Evolutionary conservation across 2,113 vertebrate species (phyloP), one percentile per base, ranked within the genome.

Genomic region (Oncorhynchus nerka): DNA sequence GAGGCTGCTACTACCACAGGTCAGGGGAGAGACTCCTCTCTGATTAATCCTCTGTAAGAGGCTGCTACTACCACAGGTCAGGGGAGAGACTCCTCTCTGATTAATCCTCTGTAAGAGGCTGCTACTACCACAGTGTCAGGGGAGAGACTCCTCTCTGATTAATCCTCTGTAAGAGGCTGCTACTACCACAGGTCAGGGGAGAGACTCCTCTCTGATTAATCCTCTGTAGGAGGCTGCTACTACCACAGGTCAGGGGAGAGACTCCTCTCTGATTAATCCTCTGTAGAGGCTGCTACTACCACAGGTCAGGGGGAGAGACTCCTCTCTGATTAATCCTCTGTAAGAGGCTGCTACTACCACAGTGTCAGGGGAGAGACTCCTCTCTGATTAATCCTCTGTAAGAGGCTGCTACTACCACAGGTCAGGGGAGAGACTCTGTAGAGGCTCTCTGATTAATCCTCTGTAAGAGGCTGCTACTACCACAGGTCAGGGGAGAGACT

Each of bases 361-460:
- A n/a, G n/a, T n/a, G 80, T 90, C 86, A 75, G 83, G 87, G 87
- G 87, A 91, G 80, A 74, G 69, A 67, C 80, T 48, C 77, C 77
- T 85, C 87, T 90, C 91, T 87, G 85, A 88, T 84, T 83, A 88
- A 81, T 79, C 82, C 79, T 71, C 72, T 71, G 81, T 81, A n/a
- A n/a, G n/a, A n/a, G n/a, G n/a, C n/a, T n/a, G n/a, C n/a, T n/a
- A n/a, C n/a, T n/a, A n/a, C n/a, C n/a, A 13, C 32, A n/a, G 79
- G 80, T 90, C 86, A 75, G 83, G 87, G 87, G 87, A 91, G 80
- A 74, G 69, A 67, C 80, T 48, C 77, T n/a, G n/a, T n/a, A n/a
- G n/a, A n/a, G n/a, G n/a, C 77, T 85, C 87, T 90, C 91, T 87
- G 85, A 88, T 84, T 83, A 88, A 81, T 79, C 82, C 79, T 71